A percentile compares a stretch with the other conserved stretches of the same genome.
Conservation (phyloP, 2,113 vertebrate species). For the Ciconia maguari region DNA sequence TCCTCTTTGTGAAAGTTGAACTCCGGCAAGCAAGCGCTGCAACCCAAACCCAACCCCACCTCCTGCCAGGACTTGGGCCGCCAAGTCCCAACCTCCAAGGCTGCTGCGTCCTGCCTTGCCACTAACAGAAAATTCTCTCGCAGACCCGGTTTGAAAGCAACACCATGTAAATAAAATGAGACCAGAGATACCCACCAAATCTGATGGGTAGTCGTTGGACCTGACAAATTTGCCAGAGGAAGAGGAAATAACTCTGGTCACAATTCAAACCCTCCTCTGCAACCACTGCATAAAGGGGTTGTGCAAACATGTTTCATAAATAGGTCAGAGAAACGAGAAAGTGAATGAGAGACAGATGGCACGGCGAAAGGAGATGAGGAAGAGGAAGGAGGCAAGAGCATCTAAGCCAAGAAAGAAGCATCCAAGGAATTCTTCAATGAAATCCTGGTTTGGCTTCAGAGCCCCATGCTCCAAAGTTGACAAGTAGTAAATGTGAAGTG, state of each 20-base stretch:
- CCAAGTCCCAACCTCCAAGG: not conserved
- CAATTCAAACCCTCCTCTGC: not conserved
- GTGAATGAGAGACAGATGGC: conserved; percentile 32
- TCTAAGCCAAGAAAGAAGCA: not conserved
- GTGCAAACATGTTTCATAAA: conserved; percentile 2
- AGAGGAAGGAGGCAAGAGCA: not conserved
- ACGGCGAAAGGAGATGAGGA: not conserved
- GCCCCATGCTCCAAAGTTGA: not conserved
- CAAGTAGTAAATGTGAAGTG: not conserved
- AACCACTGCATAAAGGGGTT: not conserved
- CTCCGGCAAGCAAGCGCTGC: not conserved
- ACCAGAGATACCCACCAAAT: accelerated
- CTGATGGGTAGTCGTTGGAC: accelerated
- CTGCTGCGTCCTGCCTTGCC: not conserved
- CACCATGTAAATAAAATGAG: accelerated
- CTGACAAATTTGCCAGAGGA: not conserved
- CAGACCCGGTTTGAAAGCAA: not conserved
- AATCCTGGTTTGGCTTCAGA: not conserved
- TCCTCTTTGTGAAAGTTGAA: not conserved
- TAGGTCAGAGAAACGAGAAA: conserved; percentile 22
- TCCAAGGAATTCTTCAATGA: not conserved
- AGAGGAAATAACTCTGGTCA: not conserved
- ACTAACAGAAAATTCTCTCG: not conserved
- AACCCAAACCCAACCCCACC: not conserved
- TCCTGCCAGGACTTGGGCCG: not conserved